Percentiles rank a stretch among this genome's conserved stretches.
These are phyloP conservation scores for Geococcyx californianus DNA, from an alignment of 2,113 vertebrate genomes.

Conservation along the genomic window DNA sequence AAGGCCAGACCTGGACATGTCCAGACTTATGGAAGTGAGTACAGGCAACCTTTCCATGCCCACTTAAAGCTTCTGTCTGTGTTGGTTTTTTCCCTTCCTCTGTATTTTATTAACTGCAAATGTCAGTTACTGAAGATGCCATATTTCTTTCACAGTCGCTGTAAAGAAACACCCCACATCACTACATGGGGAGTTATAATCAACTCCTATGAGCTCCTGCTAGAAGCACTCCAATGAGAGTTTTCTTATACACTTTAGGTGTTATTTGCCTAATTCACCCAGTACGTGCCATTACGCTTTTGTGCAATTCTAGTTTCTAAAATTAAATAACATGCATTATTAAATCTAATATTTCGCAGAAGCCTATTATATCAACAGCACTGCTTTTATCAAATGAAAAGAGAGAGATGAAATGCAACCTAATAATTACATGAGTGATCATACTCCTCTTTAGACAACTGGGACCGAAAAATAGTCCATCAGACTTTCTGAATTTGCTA, in stretches of 20 bases:
- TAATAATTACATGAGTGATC: constrained; percentile 19
- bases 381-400: constrained; percentile 27
- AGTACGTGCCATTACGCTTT: background rate
- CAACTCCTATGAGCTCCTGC: background rate
- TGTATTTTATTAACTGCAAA: background rate
- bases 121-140: background rate
- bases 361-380: constrained; percentile 17
- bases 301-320: background rate
- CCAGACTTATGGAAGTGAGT: background rate
- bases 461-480: background rate
- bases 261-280: constrained; percentile 18
- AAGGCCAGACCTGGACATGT: background rate
- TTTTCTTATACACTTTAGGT: background rate
- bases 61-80: background rate
- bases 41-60: background rate
- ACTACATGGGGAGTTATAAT: background rate
- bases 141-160: background rate
- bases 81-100: background rate
- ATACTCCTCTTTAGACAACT: background rate
- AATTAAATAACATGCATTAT: constrained; percentile 58
- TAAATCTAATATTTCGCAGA: constrained; percentile 37
- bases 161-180: too few relatives aligned
- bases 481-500: background rate
- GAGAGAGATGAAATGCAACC: background rate
- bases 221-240: background rate